Percentiles rank a stretch among this genome's conserved stretches.
Conservation (phyloP, 2,797 vertebrate genomes). For the Ciconia nigra region DNA sequence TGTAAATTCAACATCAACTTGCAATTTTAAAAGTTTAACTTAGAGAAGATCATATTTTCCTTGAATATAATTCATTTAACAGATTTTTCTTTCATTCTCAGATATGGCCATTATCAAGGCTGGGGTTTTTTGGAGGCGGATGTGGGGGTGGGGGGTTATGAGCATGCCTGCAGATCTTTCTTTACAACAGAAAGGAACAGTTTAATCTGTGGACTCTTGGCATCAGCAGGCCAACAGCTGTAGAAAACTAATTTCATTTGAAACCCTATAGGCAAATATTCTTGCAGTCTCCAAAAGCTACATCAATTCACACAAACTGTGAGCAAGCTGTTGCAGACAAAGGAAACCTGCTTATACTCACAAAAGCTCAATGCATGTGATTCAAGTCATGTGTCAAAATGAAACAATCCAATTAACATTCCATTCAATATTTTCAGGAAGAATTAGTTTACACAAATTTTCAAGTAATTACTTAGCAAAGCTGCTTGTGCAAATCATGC, state of each 20-base stretch:
- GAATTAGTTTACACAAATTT: not conserved
- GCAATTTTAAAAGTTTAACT: not conserved
- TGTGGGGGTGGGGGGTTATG: not conserved
- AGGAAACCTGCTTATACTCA: not conserved
- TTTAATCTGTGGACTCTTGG: not conserved
- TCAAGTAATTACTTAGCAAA: not conserved
- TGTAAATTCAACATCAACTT: not conserved
- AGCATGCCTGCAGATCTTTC: not conserved
- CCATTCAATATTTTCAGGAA: not conserved
- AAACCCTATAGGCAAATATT: slow-evolving; percentile 24
- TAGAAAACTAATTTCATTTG: slow-evolving; percentile 32
- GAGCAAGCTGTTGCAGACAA: not conserved
- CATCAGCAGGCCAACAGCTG: slow-evolving; percentile 10
- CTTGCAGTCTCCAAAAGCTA: not conserved
- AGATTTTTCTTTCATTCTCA: not conserved
- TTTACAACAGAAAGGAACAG: not conserved
- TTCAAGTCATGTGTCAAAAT: not conserved
- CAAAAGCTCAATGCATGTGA: not conserved
- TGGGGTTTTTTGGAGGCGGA: rapidly evolving
- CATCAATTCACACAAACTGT: not conserved
- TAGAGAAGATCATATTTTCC: not conserved
- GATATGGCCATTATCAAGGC: not conserved
- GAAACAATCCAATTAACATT: slow-evolving; percentile 6
- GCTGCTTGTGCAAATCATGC: not conserved
- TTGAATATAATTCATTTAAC: not conserved